A percentile compares a stretch with the other conserved stretches of the same genome.
phyloP scores from a whole-genome alignment of 2,797 vertebrate genomes.

The Notolabrus celidotus region DNA sequence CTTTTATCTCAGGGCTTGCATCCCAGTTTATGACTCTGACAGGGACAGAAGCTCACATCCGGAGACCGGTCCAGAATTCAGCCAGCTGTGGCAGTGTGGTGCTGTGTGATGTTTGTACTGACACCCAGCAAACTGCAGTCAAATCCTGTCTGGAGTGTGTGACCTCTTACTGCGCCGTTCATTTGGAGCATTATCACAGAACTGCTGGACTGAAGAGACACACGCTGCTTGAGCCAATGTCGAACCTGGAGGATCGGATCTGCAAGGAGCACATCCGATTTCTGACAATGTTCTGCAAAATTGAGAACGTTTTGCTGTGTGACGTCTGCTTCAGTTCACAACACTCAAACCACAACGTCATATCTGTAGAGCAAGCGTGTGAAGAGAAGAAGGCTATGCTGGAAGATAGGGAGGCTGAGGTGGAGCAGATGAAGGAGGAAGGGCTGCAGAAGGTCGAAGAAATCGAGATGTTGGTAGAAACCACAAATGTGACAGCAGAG shows the following conservation, averaged over 20 bases:
- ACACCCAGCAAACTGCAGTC: slow-evolving; percentile 42
- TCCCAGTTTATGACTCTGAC: slow-evolving; percentile 47
- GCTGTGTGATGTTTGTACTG: slow-evolving; percentile 61
- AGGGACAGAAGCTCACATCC: neutral
- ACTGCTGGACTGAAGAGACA: slow-evolving; percentile 61
- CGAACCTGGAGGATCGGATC: slow-evolving; percentile 33
- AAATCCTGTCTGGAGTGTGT: slow-evolving; percentile 72
- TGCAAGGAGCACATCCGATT: slow-evolving; percentile 53
- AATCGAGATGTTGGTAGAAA: slow-evolving; percentile 4
- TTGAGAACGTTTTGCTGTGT: slow-evolving; percentile 56
- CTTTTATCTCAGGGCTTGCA: slow-evolving; percentile 60
- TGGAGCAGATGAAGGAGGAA: slow-evolving; percentile 58
- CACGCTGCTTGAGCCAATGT: slow-evolving; percentile 43
- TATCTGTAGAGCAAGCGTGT: slow-evolving; percentile 19
- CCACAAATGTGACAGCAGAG: slow-evolving; percentile 1
- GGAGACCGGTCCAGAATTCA: neutral
- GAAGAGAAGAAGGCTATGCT: slow-evolving; percentile 20
- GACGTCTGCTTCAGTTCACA: slow-evolving; percentile 24
- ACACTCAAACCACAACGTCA: slow-evolving; percentile 15
- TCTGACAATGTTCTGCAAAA: slow-evolving; percentile 39
- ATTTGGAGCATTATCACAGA: slow-evolving; percentile 60
- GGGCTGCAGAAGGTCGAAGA: slow-evolving; percentile 32
- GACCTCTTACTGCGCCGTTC: slow-evolving; percentile 61
- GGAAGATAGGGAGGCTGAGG: slow-evolving; percentile 3
- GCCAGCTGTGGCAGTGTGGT: neutral